Percentiles rank a stretch among this genome's conserved stretches.
phyloP scores from a whole-genome alignment of 1,140 invertebrate species.

The Neuroterus valhalla region DNA sequence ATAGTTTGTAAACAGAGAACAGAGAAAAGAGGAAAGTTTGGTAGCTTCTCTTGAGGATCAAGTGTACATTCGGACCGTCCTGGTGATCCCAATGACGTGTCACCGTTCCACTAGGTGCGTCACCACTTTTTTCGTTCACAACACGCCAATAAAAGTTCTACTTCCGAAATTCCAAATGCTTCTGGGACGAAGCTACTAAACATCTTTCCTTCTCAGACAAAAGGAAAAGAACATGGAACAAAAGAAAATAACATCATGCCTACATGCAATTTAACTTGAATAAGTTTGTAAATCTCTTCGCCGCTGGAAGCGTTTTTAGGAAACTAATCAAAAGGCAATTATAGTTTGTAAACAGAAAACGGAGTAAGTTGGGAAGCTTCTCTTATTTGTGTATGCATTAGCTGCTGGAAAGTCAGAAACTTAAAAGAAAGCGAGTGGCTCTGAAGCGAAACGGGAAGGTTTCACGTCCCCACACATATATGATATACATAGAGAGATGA shows the following conservation, averaged over 20 bases:
- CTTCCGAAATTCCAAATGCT: too few species aligned
- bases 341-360: constrained; percentile 28
- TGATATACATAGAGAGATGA: constrained; percentile 15
- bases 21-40: constrained; percentile 16
- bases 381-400: constrained; percentile 33
- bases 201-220: too few species aligned
- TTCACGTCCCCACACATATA: neutral
- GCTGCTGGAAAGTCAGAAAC: constrained; percentile 13
- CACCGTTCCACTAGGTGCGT: too few species aligned
- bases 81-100: too few species aligned
- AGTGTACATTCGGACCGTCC: too few species aligned
- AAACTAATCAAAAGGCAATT: constrained; percentile 30
- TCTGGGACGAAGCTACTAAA: too few species aligned
- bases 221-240: neutral
- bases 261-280: constrained; percentile 20
- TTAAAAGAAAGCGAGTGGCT: constrained; percentile 25
- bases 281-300: constrained; percentile 3
- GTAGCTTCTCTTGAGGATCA: constrained; percentile 27
- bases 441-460: neutral
- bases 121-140: too few species aligned
- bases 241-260: neutral
- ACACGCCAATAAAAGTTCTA: too few species aligned
- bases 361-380: constrained; percentile 26
- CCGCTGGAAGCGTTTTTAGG: neutral
- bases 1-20: constrained; percentile 28